phyloP scores from a whole-genome alignment of 1,140 invertebrate species.

The Lysiphlebus fabarum region DNA sequence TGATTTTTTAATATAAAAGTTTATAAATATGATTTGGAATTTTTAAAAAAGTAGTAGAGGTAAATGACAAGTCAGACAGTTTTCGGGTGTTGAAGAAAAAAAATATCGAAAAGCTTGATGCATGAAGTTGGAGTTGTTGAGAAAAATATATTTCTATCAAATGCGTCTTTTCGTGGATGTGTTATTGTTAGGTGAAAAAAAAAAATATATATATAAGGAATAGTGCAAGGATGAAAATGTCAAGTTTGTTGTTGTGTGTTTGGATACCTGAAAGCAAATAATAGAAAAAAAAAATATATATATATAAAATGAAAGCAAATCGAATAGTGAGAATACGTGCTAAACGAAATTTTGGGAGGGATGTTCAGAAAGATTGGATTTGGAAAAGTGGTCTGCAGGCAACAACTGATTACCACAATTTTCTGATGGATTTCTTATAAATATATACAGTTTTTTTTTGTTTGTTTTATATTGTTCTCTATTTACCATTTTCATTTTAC shows the following conservation, averaged over 20 bases:
- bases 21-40: background rate
- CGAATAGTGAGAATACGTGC: no score
- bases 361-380: slow-evolving; percentile 47
- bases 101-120: background rate
- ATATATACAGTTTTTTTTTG: background rate
- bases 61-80: slow-evolving; percentile 4
- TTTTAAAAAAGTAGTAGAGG: slow-evolving; percentile 1
- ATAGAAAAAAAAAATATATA: slow-evolving; percentile 17
- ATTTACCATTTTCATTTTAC: background rate
- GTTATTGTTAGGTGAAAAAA: no score
- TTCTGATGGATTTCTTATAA: background rate
- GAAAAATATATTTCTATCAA: background rate
- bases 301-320: no score
- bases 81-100: no score
- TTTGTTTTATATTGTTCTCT: background rate
- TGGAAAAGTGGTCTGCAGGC: slow-evolving; percentile 36
- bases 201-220: no score
- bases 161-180: no score
- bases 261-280: slow-evolving; percentile 17
- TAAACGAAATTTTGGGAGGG: slow-evolving; percentile 31
- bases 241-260: slow-evolving; percentile 8
- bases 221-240: background rate
- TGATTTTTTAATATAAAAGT: no score
- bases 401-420: slow-evolving; percentile 9
- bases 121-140: background rate